Base-by-base conservation (phyloP, 2,113 vertebrate species). In the Peromyscus maniculatus region DNA sequence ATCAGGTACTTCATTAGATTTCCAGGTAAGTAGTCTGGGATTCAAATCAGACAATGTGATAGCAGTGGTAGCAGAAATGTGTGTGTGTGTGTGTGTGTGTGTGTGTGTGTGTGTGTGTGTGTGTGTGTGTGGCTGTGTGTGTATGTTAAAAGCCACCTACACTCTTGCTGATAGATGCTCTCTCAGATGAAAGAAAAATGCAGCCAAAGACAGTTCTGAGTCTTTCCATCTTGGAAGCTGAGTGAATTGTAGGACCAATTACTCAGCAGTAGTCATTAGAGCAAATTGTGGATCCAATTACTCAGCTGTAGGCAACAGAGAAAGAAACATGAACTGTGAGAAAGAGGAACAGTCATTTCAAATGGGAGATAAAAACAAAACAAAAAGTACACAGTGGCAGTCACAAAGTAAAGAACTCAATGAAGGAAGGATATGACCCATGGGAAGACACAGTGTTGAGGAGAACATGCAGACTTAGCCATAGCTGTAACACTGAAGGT, bases 191-290 rank as follows among this genome's bases (percentile, higher is more conserved):
- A 87, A 79, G 11, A 84, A 62, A 94, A 95, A 84, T 66, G 22
- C 89, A 87, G 31, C 78, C 26, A 66, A 46, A 90, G 72, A 79
- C 46, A 36, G 7, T 92, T 91, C 33, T 91, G 64, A 83, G 24
- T 55, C 31, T 79, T 69, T 84, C 46, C 39, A 26, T 86, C 28
- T 87, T 92, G 15, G 64, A 96, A 79, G 39, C 52, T 31, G 52
- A 52, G 55, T 90, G 71, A 89, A 74, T 57, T 91, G 57, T 71
- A 71, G 52, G n/a, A 9, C 57, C 64, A 87, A 91, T 74, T 90
- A 49, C 78, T 94, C 36, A 89, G 21, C 39, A 97, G 24, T 39
- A 93, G 87, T 84, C 59, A 74, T 93, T 79, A 94, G 36, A 96
- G 55, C 1, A 95, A 95, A 94, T 89, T 86, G 49, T 62, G 79